Conservation (phyloP, 2,797 vertebrate genomes). For the Emys orbicularis region DNA sequence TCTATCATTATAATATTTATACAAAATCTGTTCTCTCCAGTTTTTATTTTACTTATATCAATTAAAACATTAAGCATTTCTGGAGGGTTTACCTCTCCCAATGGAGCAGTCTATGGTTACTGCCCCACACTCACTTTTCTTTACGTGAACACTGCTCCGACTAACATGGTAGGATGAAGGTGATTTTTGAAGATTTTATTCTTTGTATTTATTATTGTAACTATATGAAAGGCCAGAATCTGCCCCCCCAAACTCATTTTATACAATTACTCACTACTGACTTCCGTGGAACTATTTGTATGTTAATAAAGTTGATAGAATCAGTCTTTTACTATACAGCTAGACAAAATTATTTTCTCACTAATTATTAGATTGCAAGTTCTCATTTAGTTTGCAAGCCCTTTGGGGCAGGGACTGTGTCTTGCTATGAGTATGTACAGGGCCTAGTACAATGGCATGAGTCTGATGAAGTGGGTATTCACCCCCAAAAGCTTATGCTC, state of each 20-base stretch:
- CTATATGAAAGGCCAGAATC: background rate
- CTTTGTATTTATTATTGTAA: background rate
- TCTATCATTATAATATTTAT: background rate
- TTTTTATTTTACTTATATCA: background rate
- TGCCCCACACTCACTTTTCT: background rate
- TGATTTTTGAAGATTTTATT: background rate
- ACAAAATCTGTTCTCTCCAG: background rate
- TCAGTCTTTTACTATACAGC: background rate
- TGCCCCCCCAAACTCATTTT: background rate
- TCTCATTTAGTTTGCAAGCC: background rate
- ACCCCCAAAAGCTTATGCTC: too few species aligned
- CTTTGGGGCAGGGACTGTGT: background rate
- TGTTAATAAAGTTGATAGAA: background rate
- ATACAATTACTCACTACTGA: background rate
- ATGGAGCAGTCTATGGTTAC: background rate
- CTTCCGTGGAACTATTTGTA: background rate
- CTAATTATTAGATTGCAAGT: background rate
- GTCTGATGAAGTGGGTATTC: too few species aligned
- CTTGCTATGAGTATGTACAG: background rate
- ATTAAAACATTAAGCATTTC: background rate
- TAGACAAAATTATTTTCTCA: background rate
- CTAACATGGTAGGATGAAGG: background rate
- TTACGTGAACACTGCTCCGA: background rate
- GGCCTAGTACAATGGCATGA: background rate
- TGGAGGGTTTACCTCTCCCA: background rate